phyloP scores from a whole-genome alignment of 2,888 invertebrate genomes.

The Strigamia maritima region DNA sequence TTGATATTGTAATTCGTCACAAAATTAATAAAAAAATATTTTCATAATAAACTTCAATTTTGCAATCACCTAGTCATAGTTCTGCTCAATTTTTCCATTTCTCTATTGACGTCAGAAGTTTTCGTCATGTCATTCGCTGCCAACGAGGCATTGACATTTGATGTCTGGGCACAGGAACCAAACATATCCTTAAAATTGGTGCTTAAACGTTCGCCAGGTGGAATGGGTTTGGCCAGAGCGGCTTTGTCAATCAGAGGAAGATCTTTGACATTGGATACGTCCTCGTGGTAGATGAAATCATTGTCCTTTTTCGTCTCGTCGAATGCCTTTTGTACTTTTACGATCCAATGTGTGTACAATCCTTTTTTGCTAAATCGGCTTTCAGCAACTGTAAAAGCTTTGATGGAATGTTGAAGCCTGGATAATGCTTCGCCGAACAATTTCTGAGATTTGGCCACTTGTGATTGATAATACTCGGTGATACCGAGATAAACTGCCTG shows the following conservation, averaged over 20 bases:
- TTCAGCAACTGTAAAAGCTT: slow-evolving; percentile 72
- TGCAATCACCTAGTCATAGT: slow-evolving; percentile 71
- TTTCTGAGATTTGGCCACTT: slow-evolving; percentile 73
- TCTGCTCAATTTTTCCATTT: slow-evolving; percentile 82
- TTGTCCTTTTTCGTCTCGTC: slow-evolving; percentile 89
- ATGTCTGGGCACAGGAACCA: slow-evolving; percentile 84
- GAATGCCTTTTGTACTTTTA: slow-evolving; percentile 58
- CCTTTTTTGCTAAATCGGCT: slow-evolving; percentile 59
- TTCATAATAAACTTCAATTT: too few relatives aligned
- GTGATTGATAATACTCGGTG: slow-evolving; percentile 82
- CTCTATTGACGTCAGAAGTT: slow-evolving; percentile 77
- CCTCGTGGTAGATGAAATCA: slow-evolving; percentile 96
- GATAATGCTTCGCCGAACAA: slow-evolving; percentile 87
- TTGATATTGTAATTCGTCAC: too few relatives aligned
- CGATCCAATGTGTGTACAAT: slow-evolving; percentile 58
- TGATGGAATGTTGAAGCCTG: slow-evolving; percentile 71
- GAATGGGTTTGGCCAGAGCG: slow-evolving; percentile 74
- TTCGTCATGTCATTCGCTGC: slow-evolving; percentile 80
- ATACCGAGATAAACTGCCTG: slow-evolving; percentile 84
- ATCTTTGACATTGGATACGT: slow-evolving; percentile 78
- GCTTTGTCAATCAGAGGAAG: slow-evolving; percentile 79
- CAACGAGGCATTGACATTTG: too few relatives aligned
- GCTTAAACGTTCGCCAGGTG: slow-evolving; percentile 66
- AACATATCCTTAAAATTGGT: slow-evolving; percentile 79
- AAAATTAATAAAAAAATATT: background rate